Percentiles rank a stretch among this genome's conserved stretches.
Conservation (phyloP, 2,888 invertebrate genomes). For the Smittia sp. region DNA sequence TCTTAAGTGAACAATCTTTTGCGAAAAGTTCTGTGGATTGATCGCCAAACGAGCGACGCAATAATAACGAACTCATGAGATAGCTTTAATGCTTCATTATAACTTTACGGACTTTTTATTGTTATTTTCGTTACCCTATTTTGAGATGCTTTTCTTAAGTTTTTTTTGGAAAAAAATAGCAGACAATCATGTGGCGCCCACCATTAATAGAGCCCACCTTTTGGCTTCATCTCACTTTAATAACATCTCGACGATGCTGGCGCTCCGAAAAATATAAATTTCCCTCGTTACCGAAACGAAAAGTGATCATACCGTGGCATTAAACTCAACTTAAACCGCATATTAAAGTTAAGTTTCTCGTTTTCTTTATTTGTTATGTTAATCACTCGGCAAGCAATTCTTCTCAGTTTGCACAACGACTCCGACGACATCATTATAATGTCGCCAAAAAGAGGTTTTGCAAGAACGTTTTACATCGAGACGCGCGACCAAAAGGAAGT, state of each 20-base stretch:
- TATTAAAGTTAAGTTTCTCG: neutral
- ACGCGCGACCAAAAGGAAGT: neutral
- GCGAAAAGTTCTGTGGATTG: no score
- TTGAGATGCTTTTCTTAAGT: slow-evolving; percentile 11
- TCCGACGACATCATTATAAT: neutral
- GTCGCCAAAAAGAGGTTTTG: slow-evolving; percentile 6
- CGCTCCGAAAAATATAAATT: neutral
- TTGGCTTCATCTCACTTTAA: slow-evolving; percentile 41
- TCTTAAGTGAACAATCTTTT: neutral
- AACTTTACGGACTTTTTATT: slow-evolving; percentile 32
- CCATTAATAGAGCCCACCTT: slow-evolving; percentile 43
- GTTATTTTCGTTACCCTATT: slow-evolving; percentile 22
- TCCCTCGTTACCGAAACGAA: slow-evolving; percentile 10
- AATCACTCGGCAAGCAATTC: neutral
- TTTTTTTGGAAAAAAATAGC: slow-evolving; percentile 34
- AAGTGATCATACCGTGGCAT: neutral
- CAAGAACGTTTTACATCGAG: neutral
- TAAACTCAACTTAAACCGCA: neutral
- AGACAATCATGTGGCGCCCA: slow-evolving; percentile 43
- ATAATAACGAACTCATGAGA: no score
- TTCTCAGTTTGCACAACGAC: no score
- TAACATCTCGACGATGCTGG: neutral
- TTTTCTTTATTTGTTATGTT: neutral
- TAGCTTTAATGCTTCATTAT: slow-evolving; percentile 26
- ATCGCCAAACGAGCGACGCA: no score